These are phyloP conservation scores for Takifugu ocellatus DNA, from an alignment of 2,797 vertebrate species.

Conservation along the genomic window DNA sequence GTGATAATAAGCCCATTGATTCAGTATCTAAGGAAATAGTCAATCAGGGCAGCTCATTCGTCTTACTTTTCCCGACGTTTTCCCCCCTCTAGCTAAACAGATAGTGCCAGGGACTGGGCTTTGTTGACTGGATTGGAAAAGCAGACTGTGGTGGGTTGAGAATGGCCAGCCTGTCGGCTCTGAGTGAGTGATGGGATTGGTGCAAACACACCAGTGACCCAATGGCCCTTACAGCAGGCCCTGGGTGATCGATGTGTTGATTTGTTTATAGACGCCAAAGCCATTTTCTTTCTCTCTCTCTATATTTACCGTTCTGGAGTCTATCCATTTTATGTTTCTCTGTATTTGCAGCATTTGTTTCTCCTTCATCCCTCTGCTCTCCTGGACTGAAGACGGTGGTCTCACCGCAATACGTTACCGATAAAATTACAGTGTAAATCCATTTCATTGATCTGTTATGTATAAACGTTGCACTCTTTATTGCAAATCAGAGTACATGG, in stretches of 20 bases:
- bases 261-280: constrained; percentile 73
- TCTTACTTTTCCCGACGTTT: constrained; percentile 91
- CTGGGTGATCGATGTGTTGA: constrained; percentile 78
- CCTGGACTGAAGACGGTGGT: no score
- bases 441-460: constrained; percentile 18
- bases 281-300: constrained; percentile 52
- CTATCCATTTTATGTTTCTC: constrained; percentile 35
- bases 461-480: no score
- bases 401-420: constrained; percentile 7
- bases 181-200: constrained; percentile 76
- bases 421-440: constrained; percentile 2
- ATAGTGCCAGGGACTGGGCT: constrained; percentile 73
- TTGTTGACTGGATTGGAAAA: constrained; percentile 79
- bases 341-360: constrained; percentile 4
- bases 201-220: constrained; percentile 78
- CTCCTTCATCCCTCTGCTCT: not conserved
- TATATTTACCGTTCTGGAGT: constrained; percentile 31
- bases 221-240: constrained; percentile 74
- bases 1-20: constrained; percentile 94
- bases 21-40: constrained; percentile 91
- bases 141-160: constrained; percentile 69
- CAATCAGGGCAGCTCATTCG: constrained; percentile 85
- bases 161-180: constrained; percentile 71
- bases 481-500: no score
- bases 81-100: constrained; percentile 81